Evolutionary conservation across 2,113 vertebrate genomes (phyloP), one percentile per base, ranked within the genome.

Genomic region (Micronisus gabar): DNA sequence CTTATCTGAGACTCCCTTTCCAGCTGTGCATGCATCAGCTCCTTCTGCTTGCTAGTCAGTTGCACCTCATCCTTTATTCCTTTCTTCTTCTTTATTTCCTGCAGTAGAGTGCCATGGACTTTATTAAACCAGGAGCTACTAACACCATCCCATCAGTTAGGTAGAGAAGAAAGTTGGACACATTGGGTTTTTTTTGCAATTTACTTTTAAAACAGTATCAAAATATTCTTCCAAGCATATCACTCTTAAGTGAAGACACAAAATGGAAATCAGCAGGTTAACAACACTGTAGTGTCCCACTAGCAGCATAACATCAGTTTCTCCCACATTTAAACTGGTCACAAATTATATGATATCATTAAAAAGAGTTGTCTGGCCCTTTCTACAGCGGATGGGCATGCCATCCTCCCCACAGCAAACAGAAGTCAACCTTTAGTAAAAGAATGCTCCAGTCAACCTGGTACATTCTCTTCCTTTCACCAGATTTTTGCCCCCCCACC

Each of bases 51-150:
- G 96, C 98, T 99, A 2, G 99, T 99, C 36, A 99, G 98, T 80
- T 99, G 99, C 36, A 99, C 96, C 90, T 99, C 99, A 55, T 99
- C 99, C 95, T 99, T 99, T 91, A 99, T 99, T 62, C 99, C 99
- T 75, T 99, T 99, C 97, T 99, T 99, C 98, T 99, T 99, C 93
- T 99, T 99, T 68, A 99, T 98, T 94, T 99, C 99, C 99, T 99
- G 87, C 83, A 93, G 71, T 12, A 59, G 53, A 79, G 7, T 0
- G 18, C 23, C 82, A 93, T 8, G 52, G 58, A 47, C 87, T 68
- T 79, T 32, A 36, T 45, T 68, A 82, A 70, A 71, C 25, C 18
- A 1, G 48, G 21, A 84, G 70, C 47, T 87, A 90, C 65, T 45
- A 93, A 86, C 23, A 52, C 52, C 36, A 75, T 5, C 9, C 15